Evolutionary conservation across 1,140 invertebrate genomes (phyloP).

Genomic region (Antheraea pernyi): DNA sequence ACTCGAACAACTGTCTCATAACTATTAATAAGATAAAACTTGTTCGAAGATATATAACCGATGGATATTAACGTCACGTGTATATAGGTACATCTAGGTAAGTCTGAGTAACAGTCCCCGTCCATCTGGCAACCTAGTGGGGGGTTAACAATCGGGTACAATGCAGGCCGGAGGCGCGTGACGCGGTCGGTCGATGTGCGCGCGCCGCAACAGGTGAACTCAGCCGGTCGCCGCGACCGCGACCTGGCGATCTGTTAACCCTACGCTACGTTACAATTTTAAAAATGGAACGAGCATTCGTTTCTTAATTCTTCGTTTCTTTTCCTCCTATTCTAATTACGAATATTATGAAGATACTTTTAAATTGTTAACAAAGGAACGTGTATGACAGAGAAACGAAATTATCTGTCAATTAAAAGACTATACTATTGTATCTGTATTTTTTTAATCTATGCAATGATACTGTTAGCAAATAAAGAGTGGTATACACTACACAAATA

Average conservation of each 20-base stretch:
- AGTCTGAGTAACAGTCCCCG: background rate
- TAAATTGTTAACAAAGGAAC: too few relatives aligned
- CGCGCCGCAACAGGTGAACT: constrained; percentile 24
- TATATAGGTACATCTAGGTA: background rate
- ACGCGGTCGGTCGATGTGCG: constrained; percentile 18
- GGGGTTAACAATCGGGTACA: constrained; percentile 16
- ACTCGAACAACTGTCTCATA: too few relatives aligned
- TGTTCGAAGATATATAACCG: background rate
- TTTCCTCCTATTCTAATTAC: too few relatives aligned
- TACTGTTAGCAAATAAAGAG: too few relatives aligned
- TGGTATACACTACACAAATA: too few relatives aligned
- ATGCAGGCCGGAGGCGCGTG: constrained; percentile 17
- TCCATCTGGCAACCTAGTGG: background rate
- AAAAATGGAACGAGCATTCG: background rate
- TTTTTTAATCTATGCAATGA: too few relatives aligned
- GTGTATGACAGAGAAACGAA: too few relatives aligned
- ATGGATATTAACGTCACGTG: background rate
- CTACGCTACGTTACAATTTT: background rate
- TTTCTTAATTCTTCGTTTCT: too few relatives aligned
- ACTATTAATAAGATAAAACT: background rate
- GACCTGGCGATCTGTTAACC: background rate
- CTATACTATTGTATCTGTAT: too few relatives aligned
- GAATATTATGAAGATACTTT: too few relatives aligned
- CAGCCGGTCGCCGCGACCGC: background rate
- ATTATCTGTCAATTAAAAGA: too few relatives aligned